A percentile compares a stretch with the other conserved stretches of the same genome.
Evolutionary conservation across 1,140 invertebrate genomes (phyloP).

Genomic region (Steinernema khuongi): DNA sequence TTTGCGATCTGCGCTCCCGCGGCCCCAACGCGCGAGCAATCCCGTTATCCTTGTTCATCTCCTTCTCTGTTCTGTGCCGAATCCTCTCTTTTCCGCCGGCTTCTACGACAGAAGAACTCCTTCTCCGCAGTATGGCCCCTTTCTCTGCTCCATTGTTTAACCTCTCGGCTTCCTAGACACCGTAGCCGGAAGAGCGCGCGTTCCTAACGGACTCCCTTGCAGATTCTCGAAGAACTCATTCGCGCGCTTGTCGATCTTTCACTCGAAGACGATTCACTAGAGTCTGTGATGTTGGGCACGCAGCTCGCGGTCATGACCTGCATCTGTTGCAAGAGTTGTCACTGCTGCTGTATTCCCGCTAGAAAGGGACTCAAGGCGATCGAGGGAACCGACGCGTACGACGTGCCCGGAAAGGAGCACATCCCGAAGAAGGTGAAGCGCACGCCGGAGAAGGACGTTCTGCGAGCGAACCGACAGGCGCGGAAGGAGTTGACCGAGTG

Average conservation of each 20-base stretch:
- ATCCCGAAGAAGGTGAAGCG: neutral
- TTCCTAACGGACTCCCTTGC: neutral
- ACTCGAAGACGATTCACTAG: neutral
- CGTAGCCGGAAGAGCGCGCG: neutral
- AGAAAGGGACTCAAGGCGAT: neutral
- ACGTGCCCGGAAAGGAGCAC: neutral
- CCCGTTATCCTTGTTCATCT: slow-evolving; percentile 13
- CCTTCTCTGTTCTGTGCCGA: neutral
- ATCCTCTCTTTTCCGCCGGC: neutral
- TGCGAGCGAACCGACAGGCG: neutral
- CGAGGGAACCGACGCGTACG: neutral
- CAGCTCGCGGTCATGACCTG: neutral
- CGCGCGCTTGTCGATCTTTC: neutral
- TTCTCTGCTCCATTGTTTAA: neutral
- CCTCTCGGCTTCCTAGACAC: neutral
- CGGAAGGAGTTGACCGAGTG: neutral
- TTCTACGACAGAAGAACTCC: neutral
- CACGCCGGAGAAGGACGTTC: neutral
- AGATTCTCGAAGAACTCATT: neutral
- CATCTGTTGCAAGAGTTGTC: neutral
- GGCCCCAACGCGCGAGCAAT: neutral
- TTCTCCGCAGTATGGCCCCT: neutral
- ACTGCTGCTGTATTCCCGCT: neutral
- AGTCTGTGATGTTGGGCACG: neutral
- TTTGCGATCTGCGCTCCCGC: neutral